These are phyloP conservation scores for Petromus typicus DNA, from an alignment of 2,113 vertebrate genomes.

Conservation along the genomic window DNA sequence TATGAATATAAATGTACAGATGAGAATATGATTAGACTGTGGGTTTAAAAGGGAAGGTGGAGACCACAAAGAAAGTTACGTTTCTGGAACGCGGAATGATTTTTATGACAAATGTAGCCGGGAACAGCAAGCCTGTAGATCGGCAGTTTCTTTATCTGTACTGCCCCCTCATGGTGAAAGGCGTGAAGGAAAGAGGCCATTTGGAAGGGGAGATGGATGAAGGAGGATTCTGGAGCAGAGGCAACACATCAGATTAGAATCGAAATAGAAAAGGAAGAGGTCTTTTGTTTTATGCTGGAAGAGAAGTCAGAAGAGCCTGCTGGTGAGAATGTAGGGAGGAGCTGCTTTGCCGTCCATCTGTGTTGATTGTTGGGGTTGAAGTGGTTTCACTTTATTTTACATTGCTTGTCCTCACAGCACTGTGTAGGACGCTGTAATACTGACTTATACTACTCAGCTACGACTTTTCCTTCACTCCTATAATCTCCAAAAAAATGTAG, in stretches of 20 bases:
- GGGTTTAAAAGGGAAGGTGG: neutral
- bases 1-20: neutral
- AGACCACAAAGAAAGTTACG: neutral
- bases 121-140: neutral
- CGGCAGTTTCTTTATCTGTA: constrained; percentile 45
- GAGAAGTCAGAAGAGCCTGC: neutral
- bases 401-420: neutral
- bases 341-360: neutral
- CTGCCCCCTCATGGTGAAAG: constrained; percentile 75
- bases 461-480: neutral
- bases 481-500: neutral
- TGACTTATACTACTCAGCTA: neutral
- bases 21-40: neutral
- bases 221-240: neutral
- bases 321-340: neutral
- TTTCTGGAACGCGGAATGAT: neutral
- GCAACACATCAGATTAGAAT: neutral
- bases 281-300: neutral
- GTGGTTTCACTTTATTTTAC: neutral
- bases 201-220: neutral
- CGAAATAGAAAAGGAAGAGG: neutral
- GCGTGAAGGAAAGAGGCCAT: neutral
- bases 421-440: no score
- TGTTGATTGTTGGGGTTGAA: neutral
- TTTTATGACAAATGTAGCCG: neutral